Conservation (phyloP, 2,797 vertebrate genomes). For the Nannoperca obscura region DNA sequence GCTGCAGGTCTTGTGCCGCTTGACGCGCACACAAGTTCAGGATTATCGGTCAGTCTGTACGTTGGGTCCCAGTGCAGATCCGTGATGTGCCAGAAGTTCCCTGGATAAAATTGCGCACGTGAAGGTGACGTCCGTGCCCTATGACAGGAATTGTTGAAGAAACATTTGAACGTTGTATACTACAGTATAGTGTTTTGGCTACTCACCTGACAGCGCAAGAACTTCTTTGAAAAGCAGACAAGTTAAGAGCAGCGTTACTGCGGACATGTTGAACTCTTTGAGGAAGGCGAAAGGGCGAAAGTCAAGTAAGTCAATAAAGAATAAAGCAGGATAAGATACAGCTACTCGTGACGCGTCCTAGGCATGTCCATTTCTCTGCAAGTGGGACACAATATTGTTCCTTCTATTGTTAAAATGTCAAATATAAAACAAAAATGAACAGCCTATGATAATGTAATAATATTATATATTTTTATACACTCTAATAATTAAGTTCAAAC, state of each 20-base stretch:
- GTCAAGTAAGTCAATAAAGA: conserved; percentile 40
- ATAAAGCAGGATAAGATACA: conserved; percentile 60
- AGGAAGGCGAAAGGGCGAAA: conserved; percentile 21
- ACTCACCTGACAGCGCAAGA: conserved; percentile 70
- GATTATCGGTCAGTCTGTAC: conserved; percentile 80
- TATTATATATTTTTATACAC: no score
- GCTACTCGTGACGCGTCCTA: neutral
- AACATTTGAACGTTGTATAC: neutral
- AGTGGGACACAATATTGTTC: neutral
- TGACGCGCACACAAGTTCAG: conserved; percentile 87
- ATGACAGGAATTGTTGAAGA: neutral
- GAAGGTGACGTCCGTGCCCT: neutral
- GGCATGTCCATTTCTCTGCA: neutral
- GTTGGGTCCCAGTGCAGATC: conserved; percentile 93
- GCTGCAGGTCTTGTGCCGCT: conserved; percentile 82
- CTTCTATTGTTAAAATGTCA: neutral
- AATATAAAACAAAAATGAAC: neutral
- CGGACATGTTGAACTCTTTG: conserved; percentile 57
- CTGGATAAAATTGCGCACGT: conserved; percentile 68
- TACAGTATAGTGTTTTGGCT: neutral
- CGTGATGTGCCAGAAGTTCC: conserved; percentile 95
- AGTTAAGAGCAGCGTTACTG: conserved; percentile 52
- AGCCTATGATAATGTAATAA: neutral
- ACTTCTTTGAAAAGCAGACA: conserved; percentile 59
- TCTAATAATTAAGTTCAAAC: neutral